Base-by-base conservation (phyloP, 1,140 invertebrate genomes). In the Xylocopa sonorina region DNA sequence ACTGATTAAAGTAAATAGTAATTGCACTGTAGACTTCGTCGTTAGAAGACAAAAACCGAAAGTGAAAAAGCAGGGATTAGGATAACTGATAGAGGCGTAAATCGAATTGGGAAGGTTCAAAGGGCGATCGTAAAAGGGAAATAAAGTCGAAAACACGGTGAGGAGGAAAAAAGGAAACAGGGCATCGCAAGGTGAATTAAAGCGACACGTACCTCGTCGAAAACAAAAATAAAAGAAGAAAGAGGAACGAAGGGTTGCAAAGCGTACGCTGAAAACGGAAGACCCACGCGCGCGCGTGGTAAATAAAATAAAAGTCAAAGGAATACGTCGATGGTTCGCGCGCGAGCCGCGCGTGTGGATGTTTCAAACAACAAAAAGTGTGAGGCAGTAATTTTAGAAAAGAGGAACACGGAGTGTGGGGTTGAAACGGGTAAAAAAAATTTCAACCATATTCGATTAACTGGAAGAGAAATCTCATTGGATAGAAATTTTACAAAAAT, bases 261-360 rank as follows among this genome's bases (percentile, higher is more conserved):
- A 21, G 18, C 2, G 9, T 29, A 29, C 50, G 48, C 0, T 21
- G 32, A 18, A 27, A 57, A 41, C 38, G 24, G 60, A 55, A 29
- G 10, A 41, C 12, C 12, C 14, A 27, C 50, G 21, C 3, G 18
- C 5, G 3, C 5, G 27, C 32, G n/a, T 9, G 48, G 32, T 16
- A 14, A 50, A 43, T 18, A 29, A 69, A 34, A 50, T 34, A 50
- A 73, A 62, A 73, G 41, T 62, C 41, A 58, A 62, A 73, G 71
- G 24, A 12, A 14, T 4, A 73, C 0, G 58, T 9, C 12, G 16
- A 60, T 58, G 27, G 2, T 5, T 2, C 1, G n/a, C 0, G 41
- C 58, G 6, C 18, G 58, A 51, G n/a, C 0, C 18, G 18, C 21
- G 21, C 21, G 50, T 16, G 58, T 38, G n/a, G 16, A 41, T n/a